A percentile compares a stretch with the other conserved stretches of the same genome.
These are phyloP conservation scores for Halichondria panicea DNA, from an alignment of 37 sponge, comb jelly and placozoan species.

Conservation along the genomic window DNA sequence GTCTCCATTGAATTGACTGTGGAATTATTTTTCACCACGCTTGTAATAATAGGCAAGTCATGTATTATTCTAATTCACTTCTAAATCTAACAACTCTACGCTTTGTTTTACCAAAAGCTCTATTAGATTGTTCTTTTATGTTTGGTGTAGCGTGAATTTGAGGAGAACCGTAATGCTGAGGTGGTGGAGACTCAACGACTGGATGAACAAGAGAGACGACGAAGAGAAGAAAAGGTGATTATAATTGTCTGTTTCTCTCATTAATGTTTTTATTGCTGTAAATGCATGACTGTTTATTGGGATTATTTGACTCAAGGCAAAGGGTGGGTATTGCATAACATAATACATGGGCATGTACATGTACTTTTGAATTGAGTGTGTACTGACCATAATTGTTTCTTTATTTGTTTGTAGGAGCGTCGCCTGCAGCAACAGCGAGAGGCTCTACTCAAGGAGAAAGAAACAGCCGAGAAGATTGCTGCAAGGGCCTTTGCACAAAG, in stretches of 20 bases:
- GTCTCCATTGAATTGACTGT: too few relatives aligned
- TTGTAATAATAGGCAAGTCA: too few relatives aligned
- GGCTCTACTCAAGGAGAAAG: conserved; percentile 87
- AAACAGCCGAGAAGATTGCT: conserved; percentile 94
- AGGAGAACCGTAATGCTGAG: conserved; percentile 95
- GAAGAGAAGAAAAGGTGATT: conserved; percentile 85
- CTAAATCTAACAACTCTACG: too few relatives aligned
- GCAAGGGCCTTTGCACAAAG: conserved; percentile 97
- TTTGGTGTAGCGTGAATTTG: conserved; percentile 80
- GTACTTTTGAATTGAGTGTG: neutral
- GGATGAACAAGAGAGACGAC: conserved; percentile 96
- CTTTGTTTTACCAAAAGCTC: too few relatives aligned
- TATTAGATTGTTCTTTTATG: too few relatives aligned
- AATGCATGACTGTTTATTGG: too few relatives aligned
- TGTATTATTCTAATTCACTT: too few relatives aligned
- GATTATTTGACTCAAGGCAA: too few relatives aligned
- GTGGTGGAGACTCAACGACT: conserved; percentile 95
- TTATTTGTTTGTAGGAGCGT: conserved; percentile 67
- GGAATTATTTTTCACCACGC: too few relatives aligned
- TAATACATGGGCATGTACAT: neutral
- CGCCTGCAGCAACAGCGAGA: conserved; percentile 89
- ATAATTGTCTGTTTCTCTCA: neutral
- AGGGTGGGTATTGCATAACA: neutral
- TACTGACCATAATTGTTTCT: neutral
- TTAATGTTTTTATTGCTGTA: neutral